These are phyloP conservation scores for Sinella curviseta DNA, from an alignment of 1,140 invertebrate genomes.

Conservation along the genomic window DNA sequence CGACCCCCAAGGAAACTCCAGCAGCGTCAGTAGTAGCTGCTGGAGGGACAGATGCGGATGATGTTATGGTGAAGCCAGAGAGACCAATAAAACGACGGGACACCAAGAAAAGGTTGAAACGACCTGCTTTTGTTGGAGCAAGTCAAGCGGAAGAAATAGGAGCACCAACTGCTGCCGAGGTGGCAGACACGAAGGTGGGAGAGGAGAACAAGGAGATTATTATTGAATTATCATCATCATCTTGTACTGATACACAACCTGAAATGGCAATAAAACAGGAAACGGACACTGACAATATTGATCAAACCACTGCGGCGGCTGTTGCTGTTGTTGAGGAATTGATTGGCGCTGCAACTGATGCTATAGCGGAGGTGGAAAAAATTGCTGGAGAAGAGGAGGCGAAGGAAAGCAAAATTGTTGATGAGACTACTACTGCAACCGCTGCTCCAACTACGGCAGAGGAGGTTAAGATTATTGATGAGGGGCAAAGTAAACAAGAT, in stretches of 20 bases:
- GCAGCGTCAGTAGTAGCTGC: neutral
- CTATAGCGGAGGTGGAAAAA: neutral
- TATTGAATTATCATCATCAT: neutral
- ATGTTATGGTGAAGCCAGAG: too few relatives aligned
- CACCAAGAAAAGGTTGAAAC: conserved; percentile 35
- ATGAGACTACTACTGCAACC: neutral
- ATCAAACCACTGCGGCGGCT: neutral
- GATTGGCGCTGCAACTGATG: neutral
- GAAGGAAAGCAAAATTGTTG: neutral
- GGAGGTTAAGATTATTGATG: neutral
- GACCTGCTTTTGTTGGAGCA: conserved; percentile 17
- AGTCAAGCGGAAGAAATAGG: conserved; percentile 44
- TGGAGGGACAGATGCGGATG: neutral
- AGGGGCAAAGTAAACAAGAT: neutral
- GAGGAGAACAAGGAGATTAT: neutral
- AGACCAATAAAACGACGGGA: conserved; percentile 31
- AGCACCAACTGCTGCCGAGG: conserved; percentile 41
- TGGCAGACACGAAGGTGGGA: conserved; percentile 33
- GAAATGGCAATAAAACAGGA: neutral
- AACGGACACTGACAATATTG: neutral
- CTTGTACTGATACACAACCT: neutral
- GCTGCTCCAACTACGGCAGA: too few relatives aligned
- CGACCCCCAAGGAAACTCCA: neutral
- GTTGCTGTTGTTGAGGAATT: neutral
- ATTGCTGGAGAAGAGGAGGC: neutral